Base-by-base conservation (phyloP, 2,797 vertebrate genomes). In the Alcedo quadribrachys region DNA sequence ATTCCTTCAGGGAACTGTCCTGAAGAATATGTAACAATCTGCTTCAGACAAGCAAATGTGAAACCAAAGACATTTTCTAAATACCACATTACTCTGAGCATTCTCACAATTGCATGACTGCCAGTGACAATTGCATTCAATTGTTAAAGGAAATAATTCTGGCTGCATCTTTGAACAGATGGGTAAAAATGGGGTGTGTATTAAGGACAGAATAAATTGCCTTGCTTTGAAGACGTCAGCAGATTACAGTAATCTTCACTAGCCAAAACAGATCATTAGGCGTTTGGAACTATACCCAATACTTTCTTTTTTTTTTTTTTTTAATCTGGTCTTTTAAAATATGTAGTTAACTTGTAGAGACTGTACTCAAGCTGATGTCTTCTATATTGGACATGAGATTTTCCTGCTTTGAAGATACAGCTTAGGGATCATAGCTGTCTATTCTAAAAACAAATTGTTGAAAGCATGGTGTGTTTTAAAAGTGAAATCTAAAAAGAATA, bases 51-150 rank as follows among this genome's bases (percentile, higher is more conserved):
- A 87, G 88, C 35, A 94, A 93, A 94, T 92, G 89, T 90, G 90
- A 94, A 93, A 89, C 73, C 87, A 89, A 90, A 94, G 93, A 92
- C 90, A 68, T 90, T 96, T 94, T 86, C 43, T 78, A 90, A 96
- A 89, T 89, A 78, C 32, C 45, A 73, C 48, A 79, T 95, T 93
- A 70, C 93, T 85, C 50, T n/a, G 79, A 70, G 58, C 69, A 68
- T 85, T 84, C 81, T 40, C 60, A 37, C 90, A 89, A 88, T 95
- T 90, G 86, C 55, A 55, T 40, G 81, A 68, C 71, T 85, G 70
- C 58, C 92, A 78, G 33, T 80, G 82, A 93, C 75, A 91, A 89
- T 94, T 0, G 3, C 33, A 40, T 85, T 90, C 78, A 50, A 5
- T 92, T 92, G 85, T 87, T 90, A 83, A 81, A 73, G 83, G 69